Evolutionary conservation across 2,888 invertebrate species (phyloP).

Genomic region (Brenthis ino): DNA sequence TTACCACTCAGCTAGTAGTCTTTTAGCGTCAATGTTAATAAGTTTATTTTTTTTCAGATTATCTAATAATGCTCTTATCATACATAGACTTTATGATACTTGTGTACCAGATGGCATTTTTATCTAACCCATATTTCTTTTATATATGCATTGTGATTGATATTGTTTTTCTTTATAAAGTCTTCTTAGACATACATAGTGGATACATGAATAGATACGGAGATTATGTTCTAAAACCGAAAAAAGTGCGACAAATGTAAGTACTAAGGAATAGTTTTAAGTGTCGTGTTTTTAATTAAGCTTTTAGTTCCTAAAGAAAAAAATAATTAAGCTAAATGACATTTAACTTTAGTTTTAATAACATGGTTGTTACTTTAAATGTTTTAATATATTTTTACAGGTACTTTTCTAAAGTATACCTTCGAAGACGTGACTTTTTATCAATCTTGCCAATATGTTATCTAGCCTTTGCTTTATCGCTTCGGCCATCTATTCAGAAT

Average conservation of each 20-base stretch:
- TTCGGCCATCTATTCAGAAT: constrained; percentile 49
- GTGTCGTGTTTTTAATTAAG: no score
- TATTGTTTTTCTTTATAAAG: constrained; percentile 66
- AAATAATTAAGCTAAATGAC: no score
- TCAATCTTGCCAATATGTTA: constrained; percentile 69
- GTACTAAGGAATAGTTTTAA: constrained; percentile 40
- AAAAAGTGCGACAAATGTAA: constrained; percentile 71
- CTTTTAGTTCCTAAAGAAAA: no score
- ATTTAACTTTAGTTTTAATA: background rate
- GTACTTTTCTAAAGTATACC: constrained; percentile 68
- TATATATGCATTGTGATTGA: constrained; percentile 64
- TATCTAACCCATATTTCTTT: constrained; percentile 61
- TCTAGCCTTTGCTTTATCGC: constrained; percentile 54
- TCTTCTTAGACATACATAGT: constrained; percentile 73
- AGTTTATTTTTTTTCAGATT: constrained; percentile 59
- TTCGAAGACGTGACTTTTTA: constrained; percentile 69
- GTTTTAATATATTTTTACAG: constrained; percentile 48
- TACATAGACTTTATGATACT: constrained; percentile 72
- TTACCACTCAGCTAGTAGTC: no score
- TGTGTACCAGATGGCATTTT: constrained; percentile 77
- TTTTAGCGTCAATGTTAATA: background rate
- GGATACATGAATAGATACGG: constrained; percentile 78
- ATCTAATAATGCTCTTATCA: constrained; percentile 63
- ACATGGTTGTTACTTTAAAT: background rate
- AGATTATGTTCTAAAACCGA: constrained; percentile 71